Percentiles rank a stretch among this genome's conserved stretches.
Conservation (phyloP, 2,888 invertebrate species). For the Protodeltote pygarga region DNA sequence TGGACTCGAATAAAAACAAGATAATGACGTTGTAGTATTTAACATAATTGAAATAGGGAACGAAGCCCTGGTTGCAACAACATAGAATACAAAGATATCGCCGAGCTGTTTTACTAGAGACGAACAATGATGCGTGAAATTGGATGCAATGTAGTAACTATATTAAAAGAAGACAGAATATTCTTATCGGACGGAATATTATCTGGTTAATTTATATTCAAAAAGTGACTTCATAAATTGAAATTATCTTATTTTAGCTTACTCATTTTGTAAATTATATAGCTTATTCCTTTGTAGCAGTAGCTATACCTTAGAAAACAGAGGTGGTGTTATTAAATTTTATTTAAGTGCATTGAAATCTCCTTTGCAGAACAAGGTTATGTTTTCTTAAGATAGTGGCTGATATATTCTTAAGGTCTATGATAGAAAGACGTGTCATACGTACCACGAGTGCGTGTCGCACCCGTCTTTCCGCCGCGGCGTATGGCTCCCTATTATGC, state of each 20-base stretch:
- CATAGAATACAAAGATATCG: neutral
- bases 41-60: conserved; percentile 23
- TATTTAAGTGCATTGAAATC: too few species aligned
- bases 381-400: too few species aligned
- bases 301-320: too few species aligned
- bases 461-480: conserved; percentile 87
- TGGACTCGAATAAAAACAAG: conserved; percentile 37
- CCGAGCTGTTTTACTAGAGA: neutral
- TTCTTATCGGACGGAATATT: conserved; percentile 12
- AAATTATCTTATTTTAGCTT: conserved; percentile 34
- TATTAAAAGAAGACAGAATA: conserved; percentile 3
- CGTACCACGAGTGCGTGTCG: conserved; percentile 87
- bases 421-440: conserved; percentile 39
- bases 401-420: too few species aligned
- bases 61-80: conserved; percentile 1
- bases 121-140: neutral
- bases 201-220: conserved; percentile 26
- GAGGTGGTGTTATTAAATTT: too few species aligned
- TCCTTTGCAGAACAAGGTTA: neutral
- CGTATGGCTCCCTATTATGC: conserved; percentile 87
- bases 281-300: too few species aligned
- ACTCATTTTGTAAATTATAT: conserved; percentile 29
- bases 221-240: conserved; percentile 27
- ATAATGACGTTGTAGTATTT: conserved; percentile 20
- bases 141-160: conserved; percentile 4